Evolutionary conservation across 2,113 vertebrate species (phyloP).

Genomic region (Anthoscopus minutus): DNA sequence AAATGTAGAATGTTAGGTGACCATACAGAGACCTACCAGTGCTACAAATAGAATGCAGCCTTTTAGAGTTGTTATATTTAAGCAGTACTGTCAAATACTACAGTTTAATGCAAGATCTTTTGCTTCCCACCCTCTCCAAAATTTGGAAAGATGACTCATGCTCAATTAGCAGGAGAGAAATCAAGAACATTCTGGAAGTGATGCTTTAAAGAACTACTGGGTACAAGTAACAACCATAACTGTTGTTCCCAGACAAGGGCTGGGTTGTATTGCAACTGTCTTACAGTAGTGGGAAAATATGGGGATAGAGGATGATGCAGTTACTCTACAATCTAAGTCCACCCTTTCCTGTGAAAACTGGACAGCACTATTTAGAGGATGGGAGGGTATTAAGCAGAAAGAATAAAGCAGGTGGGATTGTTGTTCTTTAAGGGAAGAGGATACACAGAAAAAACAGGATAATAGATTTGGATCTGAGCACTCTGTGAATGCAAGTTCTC

Average conservation of each 20-base stretch:
- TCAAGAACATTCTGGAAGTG: neutral
- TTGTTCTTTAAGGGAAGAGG: neutral
- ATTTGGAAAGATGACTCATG: neutral
- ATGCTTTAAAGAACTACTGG: neutral
- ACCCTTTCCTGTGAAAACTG: slow-evolving; percentile 36
- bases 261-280: neutral
- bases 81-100: neutral
- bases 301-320: neutral
- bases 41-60: neutral
- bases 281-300: neutral
- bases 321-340: neutral
- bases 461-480: neutral
- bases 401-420: neutral
- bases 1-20: neutral
- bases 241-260: neutral
- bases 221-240: neutral
- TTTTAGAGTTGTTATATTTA: neutral
- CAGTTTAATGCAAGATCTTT: neutral
- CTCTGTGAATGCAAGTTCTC: neutral
- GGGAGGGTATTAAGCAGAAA: neutral
- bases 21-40: neutral
- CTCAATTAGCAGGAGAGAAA: neutral
- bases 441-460: neutral
- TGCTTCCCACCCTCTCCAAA: neutral
- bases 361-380: neutral